These are phyloP conservation scores for Andrena dorsata DNA, from an alignment of 2,888 invertebrate genomes.

Conservation along the genomic window DNA sequence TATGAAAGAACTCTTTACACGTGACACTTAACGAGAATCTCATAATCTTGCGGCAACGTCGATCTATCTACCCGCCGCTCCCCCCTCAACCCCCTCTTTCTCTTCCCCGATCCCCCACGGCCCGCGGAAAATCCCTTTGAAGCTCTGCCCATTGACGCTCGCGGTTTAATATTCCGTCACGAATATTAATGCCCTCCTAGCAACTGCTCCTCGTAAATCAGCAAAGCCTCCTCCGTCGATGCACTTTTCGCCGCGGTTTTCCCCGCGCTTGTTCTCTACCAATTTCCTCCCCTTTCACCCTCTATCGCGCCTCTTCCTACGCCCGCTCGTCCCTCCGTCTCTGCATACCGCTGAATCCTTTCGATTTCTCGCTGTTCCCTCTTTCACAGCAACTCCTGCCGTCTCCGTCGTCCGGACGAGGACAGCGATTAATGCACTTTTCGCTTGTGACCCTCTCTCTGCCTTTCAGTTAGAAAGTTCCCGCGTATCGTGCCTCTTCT, in stretches of 20 bases:
- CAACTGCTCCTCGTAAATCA: conserved; percentile 73
- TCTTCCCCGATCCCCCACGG: conserved; percentile 16
- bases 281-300: conserved; percentile 14
- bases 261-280: conserved; percentile 39
- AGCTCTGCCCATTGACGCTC: conserved; percentile 72
- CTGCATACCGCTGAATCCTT: neutral
- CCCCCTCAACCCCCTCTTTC: neutral
- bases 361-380: neutral
- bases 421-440: neutral
- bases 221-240: conserved; percentile 61
- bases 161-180: conserved; percentile 75
- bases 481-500: neutral
- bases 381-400: neutral
- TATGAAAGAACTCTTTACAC: conserved; percentile 74
- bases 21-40: conserved; percentile 80
- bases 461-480: neutral
- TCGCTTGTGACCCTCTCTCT: conserved; percentile 16
- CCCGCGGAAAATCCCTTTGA: conserved; percentile 70
- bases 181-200: conserved; percentile 74
- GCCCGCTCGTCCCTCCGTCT: neutral
- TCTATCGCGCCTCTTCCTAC: conserved; percentile 9
- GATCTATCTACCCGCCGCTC: conserved; percentile 32
- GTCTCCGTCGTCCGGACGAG: neutral
- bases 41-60: conserved; percentile 77
- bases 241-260: conserved; percentile 72